Conservation (phyloP, 1,140 invertebrate species). For the Zaprionus tsacasi region DNA sequence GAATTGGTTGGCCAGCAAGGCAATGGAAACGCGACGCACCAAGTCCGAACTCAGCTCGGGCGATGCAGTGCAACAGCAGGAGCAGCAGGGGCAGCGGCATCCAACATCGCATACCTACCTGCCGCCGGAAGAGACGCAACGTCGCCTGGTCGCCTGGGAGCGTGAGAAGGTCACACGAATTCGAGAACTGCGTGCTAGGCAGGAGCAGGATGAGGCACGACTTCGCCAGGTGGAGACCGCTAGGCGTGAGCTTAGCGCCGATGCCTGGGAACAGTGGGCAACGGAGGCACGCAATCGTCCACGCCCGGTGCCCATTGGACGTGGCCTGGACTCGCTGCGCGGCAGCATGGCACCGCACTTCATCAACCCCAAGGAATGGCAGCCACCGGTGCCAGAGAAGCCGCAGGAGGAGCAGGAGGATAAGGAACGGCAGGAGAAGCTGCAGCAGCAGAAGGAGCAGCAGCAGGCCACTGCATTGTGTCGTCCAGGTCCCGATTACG, state of each 20-base stretch:
- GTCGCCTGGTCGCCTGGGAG: slow-evolving; percentile 18
- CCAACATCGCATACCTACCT: neutral
- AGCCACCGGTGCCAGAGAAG: neutral
- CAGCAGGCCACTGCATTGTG: neutral
- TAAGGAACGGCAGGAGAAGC: neutral
- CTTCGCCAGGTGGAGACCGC: neutral
- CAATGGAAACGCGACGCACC: slow-evolving; percentile 8
- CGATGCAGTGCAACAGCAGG: neutral
- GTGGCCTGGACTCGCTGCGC: slow-evolving; percentile 30
- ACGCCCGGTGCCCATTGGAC: slow-evolving; percentile 31
- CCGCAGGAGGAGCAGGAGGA: too few relatives aligned
- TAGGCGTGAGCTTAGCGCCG: slow-evolving; percentile 9
- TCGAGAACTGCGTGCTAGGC: neutral
- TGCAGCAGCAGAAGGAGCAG: neutral
- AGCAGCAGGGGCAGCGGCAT: neutral
- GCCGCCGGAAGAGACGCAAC: neutral
- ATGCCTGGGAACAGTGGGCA: slow-evolving; percentile 24
- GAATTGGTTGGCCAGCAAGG: slow-evolving; percentile 13
- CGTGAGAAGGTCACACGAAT: slow-evolving; percentile 19
- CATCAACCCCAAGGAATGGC: slow-evolving; percentile 18
- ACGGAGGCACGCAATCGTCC: slow-evolving; percentile 7
- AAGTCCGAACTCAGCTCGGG: slow-evolving; percentile 21
- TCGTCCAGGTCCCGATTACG: slow-evolving; percentile 21
- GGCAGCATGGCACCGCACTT: slow-evolving; percentile 4
- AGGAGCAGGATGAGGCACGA: neutral